phyloP scores from a whole-genome alignment of 2,113 vertebrate species.

The Indri indri region DNA sequence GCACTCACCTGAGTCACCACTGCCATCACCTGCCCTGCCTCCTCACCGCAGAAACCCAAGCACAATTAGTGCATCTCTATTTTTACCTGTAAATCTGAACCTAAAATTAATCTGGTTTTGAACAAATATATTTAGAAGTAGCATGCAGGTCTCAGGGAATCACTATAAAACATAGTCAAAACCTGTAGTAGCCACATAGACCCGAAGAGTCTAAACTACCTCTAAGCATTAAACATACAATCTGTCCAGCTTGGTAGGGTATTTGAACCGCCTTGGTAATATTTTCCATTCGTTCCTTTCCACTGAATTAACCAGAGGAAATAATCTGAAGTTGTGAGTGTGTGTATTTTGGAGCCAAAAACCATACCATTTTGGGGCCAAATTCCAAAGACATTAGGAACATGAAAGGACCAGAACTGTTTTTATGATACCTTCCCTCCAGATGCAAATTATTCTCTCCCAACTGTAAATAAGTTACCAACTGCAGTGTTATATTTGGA shows the following conservation, averaged over 20 bases:
- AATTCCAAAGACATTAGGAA: background rate
- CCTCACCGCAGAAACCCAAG: background rate
- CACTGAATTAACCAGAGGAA: background rate
- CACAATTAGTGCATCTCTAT: conserved; percentile 19
- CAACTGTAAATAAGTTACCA: background rate
- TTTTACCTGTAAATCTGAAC: conserved; percentile 8
- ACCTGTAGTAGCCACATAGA: background rate
- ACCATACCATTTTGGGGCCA: background rate
- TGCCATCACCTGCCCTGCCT: background rate
- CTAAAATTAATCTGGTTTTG: conserved; percentile 8
- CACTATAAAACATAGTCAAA: background rate
- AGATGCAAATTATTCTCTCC: background rate
- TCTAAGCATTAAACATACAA: conserved; percentile 63
- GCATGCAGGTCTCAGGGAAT: background rate
- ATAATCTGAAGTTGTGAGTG: background rate
- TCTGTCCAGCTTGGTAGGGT: conserved; percentile 16
- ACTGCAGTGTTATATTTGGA: background rate
- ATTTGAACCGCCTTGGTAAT: conserved; percentile 37
- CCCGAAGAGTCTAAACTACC: conserved; percentile 38
- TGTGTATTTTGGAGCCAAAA: background rate
- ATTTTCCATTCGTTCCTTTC: background rate
- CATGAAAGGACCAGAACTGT: background rate
- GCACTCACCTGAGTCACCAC: background rate
- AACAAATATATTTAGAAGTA: conserved; percentile 15
- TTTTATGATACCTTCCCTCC: background rate